A percentile compares a stretch with the other conserved stretches of the same genome.
phyloP scores from a whole-genome alignment of 2,888 invertebrate species.

The Bibio marci region DNA sequence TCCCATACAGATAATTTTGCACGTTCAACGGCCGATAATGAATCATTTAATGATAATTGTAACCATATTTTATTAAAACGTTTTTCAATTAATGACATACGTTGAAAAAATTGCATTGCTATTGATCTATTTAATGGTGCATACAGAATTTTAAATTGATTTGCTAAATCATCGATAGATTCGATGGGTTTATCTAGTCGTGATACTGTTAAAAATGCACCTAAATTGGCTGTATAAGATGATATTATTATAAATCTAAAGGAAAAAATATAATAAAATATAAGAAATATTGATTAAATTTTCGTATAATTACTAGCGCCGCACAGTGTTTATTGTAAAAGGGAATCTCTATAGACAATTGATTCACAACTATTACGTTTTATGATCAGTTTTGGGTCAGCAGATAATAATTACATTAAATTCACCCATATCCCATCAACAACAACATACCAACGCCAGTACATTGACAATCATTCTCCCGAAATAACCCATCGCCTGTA shows the following conservation, averaged over 20 bases:
- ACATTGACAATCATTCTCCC: too few species aligned
- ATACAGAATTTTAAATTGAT: conserved; percentile 92
- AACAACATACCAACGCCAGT: too few species aligned
- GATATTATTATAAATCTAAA: conserved; percentile 87
- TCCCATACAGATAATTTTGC: conserved; percentile 96
- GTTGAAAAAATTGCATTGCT: conserved; percentile 83
- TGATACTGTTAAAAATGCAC: conserved; percentile 90
- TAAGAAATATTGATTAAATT: too few species aligned
- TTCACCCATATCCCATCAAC: too few species aligned
- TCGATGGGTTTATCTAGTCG: conserved; percentile 84
- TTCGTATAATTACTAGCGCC: too few species aligned
- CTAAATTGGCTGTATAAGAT: conserved; percentile 94
- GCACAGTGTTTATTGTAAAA: too few species aligned
- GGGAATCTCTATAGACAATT: too few species aligned
- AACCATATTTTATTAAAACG: conserved; percentile 98
- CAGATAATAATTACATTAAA: too few species aligned
- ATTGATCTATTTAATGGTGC: conserved; percentile 78
- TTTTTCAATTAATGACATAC: conserved; percentile 91
- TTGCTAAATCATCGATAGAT: conserved; percentile 83
- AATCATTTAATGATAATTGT: conserved; percentile 91
- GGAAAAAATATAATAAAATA: background rate
- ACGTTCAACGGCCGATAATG: conserved; percentile 71
- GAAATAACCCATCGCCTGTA: too few species aligned
- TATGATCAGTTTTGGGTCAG: too few species aligned
- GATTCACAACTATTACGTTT: too few species aligned